Percentiles rank a stretch among this genome's conserved stretches.
These are phyloP conservation scores for Himalopsyche japonica DNA, from an alignment of 2,888 invertebrate genomes.

Conservation along the genomic window DNA sequence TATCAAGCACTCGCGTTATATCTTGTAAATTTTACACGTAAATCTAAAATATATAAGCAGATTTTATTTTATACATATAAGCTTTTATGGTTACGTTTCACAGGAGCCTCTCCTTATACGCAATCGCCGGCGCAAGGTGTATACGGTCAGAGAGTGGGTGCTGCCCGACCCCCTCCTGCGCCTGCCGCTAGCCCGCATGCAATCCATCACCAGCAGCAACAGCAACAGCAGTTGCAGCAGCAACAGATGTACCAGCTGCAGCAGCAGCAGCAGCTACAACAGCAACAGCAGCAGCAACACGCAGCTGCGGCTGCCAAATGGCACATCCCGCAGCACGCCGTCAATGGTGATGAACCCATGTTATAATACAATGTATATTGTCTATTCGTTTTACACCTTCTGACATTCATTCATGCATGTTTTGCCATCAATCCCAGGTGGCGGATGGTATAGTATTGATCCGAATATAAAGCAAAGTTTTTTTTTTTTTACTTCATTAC, in stretches of 20 bases:
- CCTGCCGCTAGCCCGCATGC: constrained; percentile 41
- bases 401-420: not conserved
- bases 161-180: constrained; percentile 49
- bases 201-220: constrained; percentile 46
- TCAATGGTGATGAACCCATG: constrained; percentile 48
- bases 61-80: not conserved
- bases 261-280: constrained; percentile 46
- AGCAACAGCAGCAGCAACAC: constrained; percentile 50
- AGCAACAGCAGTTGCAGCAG: constrained; percentile 42
- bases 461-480: too few relatives aligned
- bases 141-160: constrained; percentile 16
- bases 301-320: constrained; percentile 62
- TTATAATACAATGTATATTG: not conserved
- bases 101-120: constrained; percentile 12
- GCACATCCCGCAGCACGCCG: constrained; percentile 72
- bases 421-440: not conserved
- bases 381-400: not conserved
- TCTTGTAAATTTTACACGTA: too few relatives aligned
- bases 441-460: not conserved
- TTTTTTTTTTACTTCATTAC: too few relatives aligned
- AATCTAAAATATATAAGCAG: not conserved
- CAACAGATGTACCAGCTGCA: constrained; percentile 45
- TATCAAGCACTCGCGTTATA: too few relatives aligned
- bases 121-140: constrained; percentile 3
- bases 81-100: not conserved